These are phyloP conservation scores for Ciconia stormi DNA, from an alignment of 2,113 vertebrate genomes.

Conservation along the genomic window DNA sequence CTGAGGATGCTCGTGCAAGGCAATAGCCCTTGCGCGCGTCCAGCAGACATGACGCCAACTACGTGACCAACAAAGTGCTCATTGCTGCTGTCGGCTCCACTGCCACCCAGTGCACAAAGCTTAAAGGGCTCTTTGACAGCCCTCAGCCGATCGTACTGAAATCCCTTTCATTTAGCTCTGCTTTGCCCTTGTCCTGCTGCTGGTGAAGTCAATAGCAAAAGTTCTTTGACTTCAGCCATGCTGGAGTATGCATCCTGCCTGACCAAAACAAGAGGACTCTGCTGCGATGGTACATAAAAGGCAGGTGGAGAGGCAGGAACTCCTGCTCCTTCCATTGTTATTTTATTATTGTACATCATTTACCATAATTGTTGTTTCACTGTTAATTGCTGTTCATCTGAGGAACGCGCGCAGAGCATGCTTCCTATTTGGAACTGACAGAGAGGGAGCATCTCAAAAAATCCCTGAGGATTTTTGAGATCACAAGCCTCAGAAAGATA, in stretches of 20 bases:
- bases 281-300: background rate
- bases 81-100: background rate
- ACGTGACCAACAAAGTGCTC: background rate
- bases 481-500: constrained; percentile 17
- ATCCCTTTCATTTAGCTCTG: background rate
- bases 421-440: background rate
- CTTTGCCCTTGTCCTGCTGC: background rate
- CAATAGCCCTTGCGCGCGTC: accelerated
- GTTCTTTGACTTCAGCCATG: background rate
- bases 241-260: background rate
- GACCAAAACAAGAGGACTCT: background rate
- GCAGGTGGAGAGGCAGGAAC: background rate
- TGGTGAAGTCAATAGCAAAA: background rate
- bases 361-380: background rate
- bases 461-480: background rate
- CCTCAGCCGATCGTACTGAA: background rate
- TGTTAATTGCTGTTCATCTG: background rate
- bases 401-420: background rate
- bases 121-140: background rate
- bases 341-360: background rate
- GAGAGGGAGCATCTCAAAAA: background rate
- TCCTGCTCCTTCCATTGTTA: background rate
- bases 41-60: background rate
- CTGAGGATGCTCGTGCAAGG: accelerated
- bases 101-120: accelerated